Evolutionary conservation across 2,113 vertebrate species (phyloP).

Genomic region (Menura novaehollandiae): DNA sequence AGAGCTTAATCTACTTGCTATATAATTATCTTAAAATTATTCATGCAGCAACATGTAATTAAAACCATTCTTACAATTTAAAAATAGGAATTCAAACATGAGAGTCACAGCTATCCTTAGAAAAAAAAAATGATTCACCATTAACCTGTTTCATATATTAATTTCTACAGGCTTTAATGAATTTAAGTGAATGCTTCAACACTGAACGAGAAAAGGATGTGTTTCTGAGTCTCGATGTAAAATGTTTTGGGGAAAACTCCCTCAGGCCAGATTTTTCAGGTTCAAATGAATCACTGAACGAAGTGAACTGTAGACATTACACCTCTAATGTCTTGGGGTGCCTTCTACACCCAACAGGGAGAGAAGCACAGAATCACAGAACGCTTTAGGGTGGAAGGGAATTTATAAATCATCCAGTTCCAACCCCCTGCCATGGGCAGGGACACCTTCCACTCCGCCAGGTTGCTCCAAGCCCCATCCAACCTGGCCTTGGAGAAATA

Average conservation of each 20-base stretch:
- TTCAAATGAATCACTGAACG: not conserved
- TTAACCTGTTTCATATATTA: not conserved
- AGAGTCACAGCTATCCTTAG: not conserved
- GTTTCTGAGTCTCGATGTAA: not conserved
- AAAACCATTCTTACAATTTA: not conserved
- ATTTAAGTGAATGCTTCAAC: not conserved
- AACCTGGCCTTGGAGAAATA: not conserved
- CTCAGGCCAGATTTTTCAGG: not conserved
- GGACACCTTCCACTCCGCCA: not conserved
- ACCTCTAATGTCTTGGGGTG: no score
- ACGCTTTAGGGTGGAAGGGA: not conserved
- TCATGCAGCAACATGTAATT: not conserved
- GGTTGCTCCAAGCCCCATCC: not conserved
- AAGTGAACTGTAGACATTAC: not conserved
- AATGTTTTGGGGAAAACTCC: not conserved
- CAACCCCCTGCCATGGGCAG: not conserved
- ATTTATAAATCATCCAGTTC: not conserved
- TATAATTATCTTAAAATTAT: conserved; percentile 32
- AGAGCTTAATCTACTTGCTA: not conserved
- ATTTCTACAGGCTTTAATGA: not conserved
- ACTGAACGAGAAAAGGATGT: not conserved
- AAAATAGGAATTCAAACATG: not conserved
- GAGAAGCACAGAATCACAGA: not conserved
- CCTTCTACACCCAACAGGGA: not conserved
- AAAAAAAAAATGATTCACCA: not conserved